Base-by-base conservation (phyloP, 2,888 invertebrate species). In the Taphrorychus bicolor region DNA sequence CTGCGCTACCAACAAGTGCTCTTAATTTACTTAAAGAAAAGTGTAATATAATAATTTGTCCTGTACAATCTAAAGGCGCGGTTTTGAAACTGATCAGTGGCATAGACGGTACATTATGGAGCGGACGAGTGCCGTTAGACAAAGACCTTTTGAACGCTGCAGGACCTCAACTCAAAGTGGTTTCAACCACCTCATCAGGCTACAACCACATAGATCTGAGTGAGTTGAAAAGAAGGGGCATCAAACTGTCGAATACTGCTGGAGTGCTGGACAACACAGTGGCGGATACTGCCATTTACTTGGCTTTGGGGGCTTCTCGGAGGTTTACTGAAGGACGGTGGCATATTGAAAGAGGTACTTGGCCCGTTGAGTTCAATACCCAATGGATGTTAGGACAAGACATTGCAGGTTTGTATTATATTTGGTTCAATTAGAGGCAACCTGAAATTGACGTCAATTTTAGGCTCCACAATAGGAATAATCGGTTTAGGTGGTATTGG, bases 171-270 rank as follows among this genome's bases (percentile, higher is more conserved):
- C 79, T 96, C 58, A 92, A 91, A 82, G 88, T 90, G 0, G 85
- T 97, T 2, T 88, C 90, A 0, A 90, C 94, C 0, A 91, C 93
- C 89, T 92, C 95, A 0, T 94, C 94, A 0, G 97, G 97, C 5
- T 87, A 89, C 71, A 94, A 97, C 78, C 92, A 93, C 73, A 87
- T 97, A 16, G 93, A 95, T 77, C 74, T 92, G 0, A 81, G 83
- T 0, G 93, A 89, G 76, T 82, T 95, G 40, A 89, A 88, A 78
- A 85, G 84, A 62, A 85, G 90, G 42, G 88, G 89, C 1, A 88
- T 97, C 53, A 85, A 85, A n/a, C 83, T 96, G 0, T 94, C 94
- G 0, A 89, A 92, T 75, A 93, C 95, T 0, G 93, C 94, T 0
- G n/a, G n/a, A n/a, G 84, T 93, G 0, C 81, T 94, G 11, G 87